Conservation (phyloP, 1,140 invertebrate genomes). For the Bombus confusus region DNA sequence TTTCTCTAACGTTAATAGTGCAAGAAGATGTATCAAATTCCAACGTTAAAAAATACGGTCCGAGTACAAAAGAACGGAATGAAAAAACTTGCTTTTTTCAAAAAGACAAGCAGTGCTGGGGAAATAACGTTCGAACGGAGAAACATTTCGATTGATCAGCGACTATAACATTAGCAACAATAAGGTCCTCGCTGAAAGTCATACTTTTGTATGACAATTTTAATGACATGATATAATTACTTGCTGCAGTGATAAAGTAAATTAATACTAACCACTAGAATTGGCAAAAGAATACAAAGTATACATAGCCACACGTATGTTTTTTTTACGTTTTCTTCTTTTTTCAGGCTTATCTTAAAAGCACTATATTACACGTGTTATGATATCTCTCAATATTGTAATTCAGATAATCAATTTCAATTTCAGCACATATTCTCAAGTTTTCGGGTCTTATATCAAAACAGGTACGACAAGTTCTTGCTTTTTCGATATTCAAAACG, state of each 20-base stretch:
- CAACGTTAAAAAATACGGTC: not conserved
- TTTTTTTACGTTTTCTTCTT: not conserved
- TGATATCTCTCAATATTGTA: too few species aligned
- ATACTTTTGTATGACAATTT: not conserved
- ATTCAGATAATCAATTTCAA: not conserved
- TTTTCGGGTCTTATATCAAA: not conserved
- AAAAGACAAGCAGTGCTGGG: slow-evolving; percentile 24
- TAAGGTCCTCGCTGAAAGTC: not conserved
- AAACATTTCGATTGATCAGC: too few species aligned
- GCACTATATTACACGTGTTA: not conserved
- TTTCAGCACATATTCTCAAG: not conserved
- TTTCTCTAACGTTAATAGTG: not conserved
- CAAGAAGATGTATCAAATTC: not conserved
- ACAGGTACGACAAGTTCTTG: not conserved
- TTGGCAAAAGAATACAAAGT: not conserved
- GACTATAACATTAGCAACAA: not conserved
- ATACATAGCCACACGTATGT: not conserved
- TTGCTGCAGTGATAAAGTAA: not conserved
- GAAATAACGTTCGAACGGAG: not conserved
- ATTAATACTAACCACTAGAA: not conserved
- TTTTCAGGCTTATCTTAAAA: not conserved
- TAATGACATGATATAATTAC: not conserved
- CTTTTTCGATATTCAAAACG: too few species aligned
- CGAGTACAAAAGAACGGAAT: slow-evolving; percentile 7
- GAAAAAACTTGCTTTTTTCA: not conserved